phyloP scores from a whole-genome alignment of 2,113 vertebrate species.

The Halichoeres trimaculatus region DNA sequence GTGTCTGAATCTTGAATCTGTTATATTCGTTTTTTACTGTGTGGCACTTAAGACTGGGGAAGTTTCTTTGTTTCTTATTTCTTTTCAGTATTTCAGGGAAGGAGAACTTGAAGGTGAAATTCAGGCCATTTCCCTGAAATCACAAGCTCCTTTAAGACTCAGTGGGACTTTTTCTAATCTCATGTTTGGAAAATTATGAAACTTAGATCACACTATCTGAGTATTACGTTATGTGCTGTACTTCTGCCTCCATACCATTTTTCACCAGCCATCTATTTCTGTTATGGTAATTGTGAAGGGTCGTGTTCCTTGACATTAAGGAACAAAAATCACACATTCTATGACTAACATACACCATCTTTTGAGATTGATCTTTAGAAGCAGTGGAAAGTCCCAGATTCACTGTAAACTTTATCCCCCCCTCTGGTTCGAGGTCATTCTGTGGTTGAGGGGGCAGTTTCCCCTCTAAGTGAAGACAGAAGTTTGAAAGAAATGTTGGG shows the following conservation, averaged over 20 bases:
- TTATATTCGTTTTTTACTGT: background rate
- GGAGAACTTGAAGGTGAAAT: conserved; percentile 10
- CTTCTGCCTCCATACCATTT: background rate
- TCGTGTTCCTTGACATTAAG: background rate
- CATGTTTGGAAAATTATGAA: background rate
- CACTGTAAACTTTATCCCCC: conserved; percentile 20
- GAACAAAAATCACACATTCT: background rate
- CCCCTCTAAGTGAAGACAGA: conserved; percentile 35
- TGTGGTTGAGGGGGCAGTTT: conserved; percentile 37
- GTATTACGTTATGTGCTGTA: conserved; percentile 7
- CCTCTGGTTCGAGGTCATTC: conserved; percentile 43
- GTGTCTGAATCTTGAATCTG: background rate
- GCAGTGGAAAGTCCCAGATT: conserved; percentile 69
- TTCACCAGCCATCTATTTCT: background rate
- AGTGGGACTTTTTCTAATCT: conserved; percentile 8
- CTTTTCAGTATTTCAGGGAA: conserved; percentile 3
- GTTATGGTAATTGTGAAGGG: background rate
- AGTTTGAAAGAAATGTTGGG: conserved; percentile 30
- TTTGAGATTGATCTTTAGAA: conserved; percentile 33
- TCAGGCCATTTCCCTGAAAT: conserved; percentile 23
- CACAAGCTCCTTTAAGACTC: background rate
- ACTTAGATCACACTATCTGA: background rate
- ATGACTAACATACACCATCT: background rate
- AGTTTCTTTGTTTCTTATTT: conserved; percentile 23
- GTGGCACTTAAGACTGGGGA: background rate